A percentile compares a stretch with the other conserved stretches of the same genome.
Evolutionary conservation across 2,113 vertebrate genomes (phyloP).

Genomic region (Seriola quinqueradiata): DNA sequence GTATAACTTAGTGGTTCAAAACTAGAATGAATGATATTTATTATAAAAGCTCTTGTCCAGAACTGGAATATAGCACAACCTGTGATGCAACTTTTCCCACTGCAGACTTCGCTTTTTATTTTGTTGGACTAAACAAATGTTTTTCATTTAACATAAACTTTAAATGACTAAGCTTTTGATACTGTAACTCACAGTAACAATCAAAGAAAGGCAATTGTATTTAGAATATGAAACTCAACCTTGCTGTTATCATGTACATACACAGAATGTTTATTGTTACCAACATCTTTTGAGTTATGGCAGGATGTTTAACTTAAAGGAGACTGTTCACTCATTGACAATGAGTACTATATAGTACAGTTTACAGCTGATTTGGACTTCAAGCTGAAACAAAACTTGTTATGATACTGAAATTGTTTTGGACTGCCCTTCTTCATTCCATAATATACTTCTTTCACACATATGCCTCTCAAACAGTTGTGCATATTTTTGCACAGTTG

Average conservation of each 20-base stretch:
- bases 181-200: not conserved
- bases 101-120: not conserved
- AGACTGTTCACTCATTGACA: not conserved
- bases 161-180: not conserved
- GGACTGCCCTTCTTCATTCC: not conserved
- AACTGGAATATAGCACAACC: not conserved
- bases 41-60: not conserved
- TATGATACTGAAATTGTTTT: not conserved
- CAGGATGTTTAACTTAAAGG: not conserved
- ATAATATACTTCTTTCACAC: not conserved
- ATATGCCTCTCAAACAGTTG: conserved; percentile 38
- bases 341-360: not conserved
- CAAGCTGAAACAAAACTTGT: not conserved
- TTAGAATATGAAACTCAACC: not conserved
- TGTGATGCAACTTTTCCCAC: not conserved
- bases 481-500: conserved; percentile 68
- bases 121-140: not conserved
- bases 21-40: conserved; percentile 17
- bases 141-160: not conserved
- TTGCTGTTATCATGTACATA: not conserved
- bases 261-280: not conserved
- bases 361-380: not conserved
- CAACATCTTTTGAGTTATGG: not conserved
- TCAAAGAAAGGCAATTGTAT: not conserved
- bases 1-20: conserved; percentile 7